Conservation (phyloP, 2,888 invertebrate genomes). For the Poecilobothrus nobilitatus region DNA sequence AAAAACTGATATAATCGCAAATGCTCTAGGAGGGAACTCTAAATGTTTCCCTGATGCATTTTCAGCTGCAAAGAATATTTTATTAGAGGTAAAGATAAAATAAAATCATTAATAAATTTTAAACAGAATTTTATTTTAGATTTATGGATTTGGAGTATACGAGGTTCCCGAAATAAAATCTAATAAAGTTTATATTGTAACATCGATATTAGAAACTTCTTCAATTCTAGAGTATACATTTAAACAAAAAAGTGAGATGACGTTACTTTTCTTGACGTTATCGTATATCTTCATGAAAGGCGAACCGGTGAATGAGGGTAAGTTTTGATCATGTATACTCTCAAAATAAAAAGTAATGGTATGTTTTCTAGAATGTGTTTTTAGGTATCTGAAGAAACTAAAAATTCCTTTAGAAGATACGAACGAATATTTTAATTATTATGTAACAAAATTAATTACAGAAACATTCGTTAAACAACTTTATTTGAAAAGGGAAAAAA, state of each 20-base stretch:
- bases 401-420: background rate
- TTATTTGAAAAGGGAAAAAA: background rate
- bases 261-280: background rate
- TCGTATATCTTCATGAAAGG: background rate
- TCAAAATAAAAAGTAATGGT: too few relatives aligned
- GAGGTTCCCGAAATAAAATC: background rate
- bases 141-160: background rate
- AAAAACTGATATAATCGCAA: background rate
- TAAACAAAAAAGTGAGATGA: background rate
- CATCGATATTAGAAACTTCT: background rate
- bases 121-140: background rate
- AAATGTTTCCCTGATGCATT: background rate
- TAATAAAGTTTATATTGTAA: background rate
- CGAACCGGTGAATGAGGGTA: background rate
- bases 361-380: background rate
- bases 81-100: background rate
- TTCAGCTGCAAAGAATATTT: background rate
- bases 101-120: background rate
- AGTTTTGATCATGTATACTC: background rate
- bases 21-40: background rate
- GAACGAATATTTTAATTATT: background rate
- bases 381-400: background rate
- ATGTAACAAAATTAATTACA: background rate
- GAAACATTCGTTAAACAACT: background rate
- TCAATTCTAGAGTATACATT: background rate